phyloP scores from a whole-genome alignment of 2,888 invertebrate genomes.

The Cacoxenus indagator region DNA sequence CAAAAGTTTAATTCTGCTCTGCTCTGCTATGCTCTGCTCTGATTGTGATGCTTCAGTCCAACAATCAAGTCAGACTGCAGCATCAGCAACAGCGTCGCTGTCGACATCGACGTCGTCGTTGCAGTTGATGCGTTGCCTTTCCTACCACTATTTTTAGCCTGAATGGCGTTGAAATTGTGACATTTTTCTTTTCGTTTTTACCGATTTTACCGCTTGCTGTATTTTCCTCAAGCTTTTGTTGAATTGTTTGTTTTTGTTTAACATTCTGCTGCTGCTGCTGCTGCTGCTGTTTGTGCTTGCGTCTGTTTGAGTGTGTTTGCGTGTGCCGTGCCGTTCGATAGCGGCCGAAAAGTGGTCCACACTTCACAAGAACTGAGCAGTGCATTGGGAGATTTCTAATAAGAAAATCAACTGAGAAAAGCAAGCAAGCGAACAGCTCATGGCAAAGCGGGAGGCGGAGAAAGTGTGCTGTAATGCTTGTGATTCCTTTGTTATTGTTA shows the following conservation, averaged over 20 bases:
- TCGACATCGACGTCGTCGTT: conserved; percentile 24
- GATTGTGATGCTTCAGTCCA: conserved; percentile 5
- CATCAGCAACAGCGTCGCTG: not conserved
- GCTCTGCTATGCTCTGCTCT: conserved; percentile 14
- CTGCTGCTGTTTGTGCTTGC: not conserved
- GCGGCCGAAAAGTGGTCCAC: too few species aligned
- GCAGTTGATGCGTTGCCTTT: conserved; percentile 17
- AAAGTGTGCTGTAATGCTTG: too few species aligned
- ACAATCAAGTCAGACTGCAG: not conserved
- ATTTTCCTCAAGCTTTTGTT: conserved; percentile 23
- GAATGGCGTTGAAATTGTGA: conserved; percentile 54
- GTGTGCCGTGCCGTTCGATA: too few species aligned
- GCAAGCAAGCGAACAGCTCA: too few species aligned
- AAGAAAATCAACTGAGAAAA: too few species aligned
- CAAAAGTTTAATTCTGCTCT: conserved; percentile 35
- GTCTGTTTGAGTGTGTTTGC: too few species aligned
- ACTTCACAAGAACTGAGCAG: too few species aligned
- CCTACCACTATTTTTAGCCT: conserved; percentile 51
- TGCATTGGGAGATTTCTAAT: too few species aligned
- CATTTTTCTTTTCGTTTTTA: conserved; percentile 47
- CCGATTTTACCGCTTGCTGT: conserved; percentile 32
- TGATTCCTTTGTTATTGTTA: not conserved
- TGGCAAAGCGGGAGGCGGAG: too few species aligned
- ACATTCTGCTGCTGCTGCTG: not conserved
- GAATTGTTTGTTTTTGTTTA: not conserved